Percentiles rank a stretch among this genome's conserved stretches.
Conservation (phyloP, 2,797 vertebrate species). For the Lates japonicus region DNA sequence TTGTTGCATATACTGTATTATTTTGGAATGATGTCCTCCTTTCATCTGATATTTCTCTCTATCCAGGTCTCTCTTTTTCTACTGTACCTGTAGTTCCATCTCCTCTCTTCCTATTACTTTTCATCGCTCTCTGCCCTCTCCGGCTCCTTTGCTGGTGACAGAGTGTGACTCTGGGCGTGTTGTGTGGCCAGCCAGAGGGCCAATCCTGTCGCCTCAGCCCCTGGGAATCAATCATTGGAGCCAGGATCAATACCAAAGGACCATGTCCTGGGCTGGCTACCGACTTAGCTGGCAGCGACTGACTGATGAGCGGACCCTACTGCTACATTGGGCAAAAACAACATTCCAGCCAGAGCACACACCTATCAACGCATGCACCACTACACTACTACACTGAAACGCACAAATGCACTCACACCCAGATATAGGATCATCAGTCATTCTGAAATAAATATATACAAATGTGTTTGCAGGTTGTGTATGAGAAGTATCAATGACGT, state of each 20-base stretch:
- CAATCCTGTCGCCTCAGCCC: conserved; percentile 38
- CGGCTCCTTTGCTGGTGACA: conserved; percentile 52
- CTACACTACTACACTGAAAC: conserved; percentile 37
- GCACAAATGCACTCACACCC: conserved; percentile 31
- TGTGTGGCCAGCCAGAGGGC: conserved; percentile 70
- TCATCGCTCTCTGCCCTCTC: conserved; percentile 25
- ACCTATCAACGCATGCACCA: no score
- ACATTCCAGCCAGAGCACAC: no score
- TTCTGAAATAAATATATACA: conserved; percentile 33
- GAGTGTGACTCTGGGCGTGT: conserved; percentile 58
- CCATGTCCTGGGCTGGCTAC: conserved; percentile 54
- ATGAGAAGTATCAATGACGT: conserved; percentile 5
- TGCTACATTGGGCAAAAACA: no score
- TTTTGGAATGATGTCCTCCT: conserved; percentile 20
- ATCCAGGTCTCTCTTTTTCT: conserved; percentile 13
- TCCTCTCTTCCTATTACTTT: conserved; percentile 10
- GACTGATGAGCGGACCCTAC: conserved; percentile 61
- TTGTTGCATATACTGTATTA: conserved; percentile 21
- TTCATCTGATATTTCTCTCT: conserved; percentile 26
- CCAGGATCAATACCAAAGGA: conserved; percentile 75
- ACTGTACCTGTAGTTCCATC: not conserved
- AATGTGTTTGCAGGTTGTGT: conserved; percentile 24
- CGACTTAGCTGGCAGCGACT: conserved; percentile 46
- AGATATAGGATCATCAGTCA: conserved; percentile 31
- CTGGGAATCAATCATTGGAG: conserved; percentile 76